Percentiles rank a stretch among this genome's conserved stretches.
These are phyloP conservation scores for Oscheius sp. DNA, from an alignment of 2,888 invertebrate species.

Conservation along the genomic window DNA sequence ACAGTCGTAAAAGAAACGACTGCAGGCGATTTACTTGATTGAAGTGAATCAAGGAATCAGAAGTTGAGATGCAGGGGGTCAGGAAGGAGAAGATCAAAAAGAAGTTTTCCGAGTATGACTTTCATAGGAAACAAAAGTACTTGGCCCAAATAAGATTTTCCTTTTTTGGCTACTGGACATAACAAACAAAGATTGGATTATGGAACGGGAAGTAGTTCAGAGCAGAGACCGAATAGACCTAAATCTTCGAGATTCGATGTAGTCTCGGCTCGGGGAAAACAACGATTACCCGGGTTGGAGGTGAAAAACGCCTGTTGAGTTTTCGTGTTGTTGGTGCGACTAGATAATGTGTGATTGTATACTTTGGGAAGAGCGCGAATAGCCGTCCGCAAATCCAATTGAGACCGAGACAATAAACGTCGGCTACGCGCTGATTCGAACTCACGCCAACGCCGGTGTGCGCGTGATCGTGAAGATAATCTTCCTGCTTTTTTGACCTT, in stretches of 20 bases:
- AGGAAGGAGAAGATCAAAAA: too few relatives aligned
- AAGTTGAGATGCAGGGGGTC: too few relatives aligned
- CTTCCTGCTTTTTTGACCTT: neutral
- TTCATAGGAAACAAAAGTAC: neutral
- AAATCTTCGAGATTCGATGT: too few relatives aligned
- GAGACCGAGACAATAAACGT: conserved; percentile 30
- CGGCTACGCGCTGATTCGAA: conserved; percentile 26
- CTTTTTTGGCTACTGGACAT: neutral
- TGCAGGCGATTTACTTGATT: conserved; percentile 11
- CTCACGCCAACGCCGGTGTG: conserved; percentile 20
- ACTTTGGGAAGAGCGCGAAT: conserved; percentile 30
- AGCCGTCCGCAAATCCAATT: conserved; percentile 31
- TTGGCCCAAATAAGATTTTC: too few relatives aligned
- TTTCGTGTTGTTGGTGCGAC: conserved; percentile 13
- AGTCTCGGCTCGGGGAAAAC: neutral
- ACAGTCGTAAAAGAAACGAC: conserved; percentile 17
- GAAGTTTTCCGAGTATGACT: too few relatives aligned
- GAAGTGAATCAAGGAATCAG: too few relatives aligned
- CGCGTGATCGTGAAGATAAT: neutral
- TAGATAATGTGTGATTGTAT: conserved; percentile 30
- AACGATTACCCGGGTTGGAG: neutral
- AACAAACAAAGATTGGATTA: neutral
- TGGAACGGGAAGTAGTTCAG: too few relatives aligned
- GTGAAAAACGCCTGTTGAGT: neutral
- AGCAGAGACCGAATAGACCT: too few relatives aligned